These are phyloP conservation scores for Eilema depressum DNA, from an alignment of 2,888 invertebrate species.

Conservation along the genomic window DNA sequence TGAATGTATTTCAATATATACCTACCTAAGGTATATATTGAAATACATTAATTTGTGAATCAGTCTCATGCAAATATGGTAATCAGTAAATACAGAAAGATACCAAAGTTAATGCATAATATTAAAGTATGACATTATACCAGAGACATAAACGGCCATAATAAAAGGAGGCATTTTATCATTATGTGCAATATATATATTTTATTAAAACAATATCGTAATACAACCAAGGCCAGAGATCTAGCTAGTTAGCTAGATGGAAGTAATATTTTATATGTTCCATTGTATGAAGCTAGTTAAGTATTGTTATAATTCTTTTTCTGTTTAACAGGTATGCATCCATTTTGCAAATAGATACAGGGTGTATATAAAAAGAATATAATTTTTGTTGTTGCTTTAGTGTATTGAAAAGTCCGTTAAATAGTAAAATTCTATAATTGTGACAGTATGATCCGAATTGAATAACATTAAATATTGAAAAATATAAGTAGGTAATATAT, in stretches of 20 bases:
- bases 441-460: conserved; percentile 5
- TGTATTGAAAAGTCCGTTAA: not conserved
- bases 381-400: conserved; percentile 13
- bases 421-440: not conserved
- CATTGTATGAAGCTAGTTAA: conserved; percentile 8
- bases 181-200: not conserved
- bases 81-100: not conserved
- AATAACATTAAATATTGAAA: conserved; percentile 18
- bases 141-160: conserved; percentile 19
- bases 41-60: too few relatives aligned
- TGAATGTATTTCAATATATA: too few relatives aligned
- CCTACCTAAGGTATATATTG: too few relatives aligned
- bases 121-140: conserved; percentile 15
- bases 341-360: conserved; percentile 26
- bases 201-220: not conserved
- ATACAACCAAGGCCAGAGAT: not conserved
- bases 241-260: not conserved
- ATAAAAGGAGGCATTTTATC: conserved; percentile 16
- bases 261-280: conserved; percentile 32
- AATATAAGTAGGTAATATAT: conserved; percentile 18
- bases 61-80: too few relatives aligned
- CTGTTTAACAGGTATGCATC: conserved; percentile 12
- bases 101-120: not conserved
- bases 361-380: conserved; percentile 23
- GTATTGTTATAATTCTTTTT: conserved; percentile 8